Conservation (phyloP, 2,888 invertebrate species). For the Macrophya alboannulata region DNA sequence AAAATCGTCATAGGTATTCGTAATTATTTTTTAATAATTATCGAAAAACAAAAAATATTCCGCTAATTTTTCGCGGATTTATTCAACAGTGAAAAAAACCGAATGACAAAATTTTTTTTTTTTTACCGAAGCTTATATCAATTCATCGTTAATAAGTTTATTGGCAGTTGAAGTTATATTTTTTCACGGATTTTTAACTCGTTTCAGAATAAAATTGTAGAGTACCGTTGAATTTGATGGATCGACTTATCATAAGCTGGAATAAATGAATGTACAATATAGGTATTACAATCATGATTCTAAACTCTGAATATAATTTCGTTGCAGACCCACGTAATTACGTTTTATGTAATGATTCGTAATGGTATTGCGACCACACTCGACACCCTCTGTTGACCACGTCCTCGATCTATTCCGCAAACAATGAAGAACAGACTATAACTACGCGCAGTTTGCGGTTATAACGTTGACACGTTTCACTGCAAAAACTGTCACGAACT, state of each 20-base stretch:
- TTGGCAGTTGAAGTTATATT: not conserved
- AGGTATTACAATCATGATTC: not conserved
- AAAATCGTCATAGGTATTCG: not conserved
- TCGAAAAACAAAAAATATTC: no score
- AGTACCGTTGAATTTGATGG: not conserved
- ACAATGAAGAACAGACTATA: slow-evolving; percentile 39
- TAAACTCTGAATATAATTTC: not conserved
- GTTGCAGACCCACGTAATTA: not conserved
- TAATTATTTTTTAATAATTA: not conserved
- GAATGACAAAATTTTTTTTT: not conserved
- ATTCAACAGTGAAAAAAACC: no score
- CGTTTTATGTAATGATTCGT: slow-evolving; percentile 13
- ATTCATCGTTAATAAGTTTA: not conserved
- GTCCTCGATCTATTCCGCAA: slow-evolving; percentile 48
- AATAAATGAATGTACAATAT: not conserved
- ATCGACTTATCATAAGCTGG: not conserved
- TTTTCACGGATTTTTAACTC: not conserved
- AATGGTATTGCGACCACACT: slow-evolving; percentile 28
- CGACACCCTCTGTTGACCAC: slow-evolving; percentile 43
- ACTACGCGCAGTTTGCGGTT: slow-evolving; percentile 30
- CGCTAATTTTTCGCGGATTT: no score
- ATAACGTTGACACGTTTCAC: slow-evolving; percentile 29
- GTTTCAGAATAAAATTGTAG: not conserved
- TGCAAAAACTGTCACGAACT: slow-evolving; percentile 45
- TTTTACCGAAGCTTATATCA: not conserved